Evolutionary conservation across 2,888 invertebrate species (phyloP).

Genomic region (Tortrix viridana): DNA sequence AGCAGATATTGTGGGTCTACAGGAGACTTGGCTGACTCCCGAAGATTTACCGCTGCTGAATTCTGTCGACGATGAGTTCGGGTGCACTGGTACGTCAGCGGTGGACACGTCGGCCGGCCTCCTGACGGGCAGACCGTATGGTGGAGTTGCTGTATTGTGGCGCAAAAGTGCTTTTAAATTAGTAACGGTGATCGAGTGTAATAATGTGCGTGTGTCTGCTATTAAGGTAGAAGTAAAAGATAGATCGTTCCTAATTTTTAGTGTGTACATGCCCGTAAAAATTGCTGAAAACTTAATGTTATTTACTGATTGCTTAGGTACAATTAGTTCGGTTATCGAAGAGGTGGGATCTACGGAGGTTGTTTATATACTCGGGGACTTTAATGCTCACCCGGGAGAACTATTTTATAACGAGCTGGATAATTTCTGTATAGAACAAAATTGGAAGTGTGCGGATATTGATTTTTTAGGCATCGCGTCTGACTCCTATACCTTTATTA

Average conservation of each 20-base stretch:
- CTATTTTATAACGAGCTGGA: no score
- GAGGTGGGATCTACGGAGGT: no score
- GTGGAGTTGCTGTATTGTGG: slow-evolving; percentile 2
- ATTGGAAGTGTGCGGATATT: no score
- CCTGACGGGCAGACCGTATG: background rate
- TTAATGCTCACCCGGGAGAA: no score
- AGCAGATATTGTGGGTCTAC: slow-evolving; percentile 36
- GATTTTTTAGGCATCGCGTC: no score
- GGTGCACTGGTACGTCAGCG: background rate
- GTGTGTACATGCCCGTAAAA: no score
- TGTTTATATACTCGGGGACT: no score
- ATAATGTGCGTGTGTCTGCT: slow-evolving; percentile 3
- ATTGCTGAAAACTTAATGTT: no score
- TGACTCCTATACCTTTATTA: no score
- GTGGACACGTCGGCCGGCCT: background rate
- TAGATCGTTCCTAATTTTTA: background rate
- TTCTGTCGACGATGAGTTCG: slow-evolving; percentile 8
- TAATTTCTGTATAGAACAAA: no score
- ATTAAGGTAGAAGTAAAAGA: background rate
- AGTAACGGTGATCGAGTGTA: background rate
- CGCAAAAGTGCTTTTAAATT: background rate
- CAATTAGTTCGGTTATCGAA: no score
- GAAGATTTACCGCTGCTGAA: slow-evolving; percentile 19
- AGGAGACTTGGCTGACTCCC: slow-evolving; percentile 40
- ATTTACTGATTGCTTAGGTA: no score